phyloP scores from a whole-genome alignment of 2,888 invertebrate species.

The Diarsia mendica region DNA sequence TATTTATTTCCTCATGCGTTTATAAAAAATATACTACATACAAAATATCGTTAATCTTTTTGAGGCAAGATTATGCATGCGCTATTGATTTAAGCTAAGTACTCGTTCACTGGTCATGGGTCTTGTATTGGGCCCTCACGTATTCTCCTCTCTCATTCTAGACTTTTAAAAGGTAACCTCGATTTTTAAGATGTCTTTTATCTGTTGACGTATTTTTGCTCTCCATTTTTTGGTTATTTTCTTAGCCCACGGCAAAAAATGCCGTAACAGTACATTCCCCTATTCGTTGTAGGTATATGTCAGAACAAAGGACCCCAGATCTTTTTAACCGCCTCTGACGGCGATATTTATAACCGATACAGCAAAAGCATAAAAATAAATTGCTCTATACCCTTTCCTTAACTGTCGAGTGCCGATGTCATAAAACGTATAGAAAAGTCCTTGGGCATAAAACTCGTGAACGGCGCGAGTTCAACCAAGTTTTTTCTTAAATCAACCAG shows the following conservation, averaged over 20 bases:
- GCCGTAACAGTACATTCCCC: neutral
- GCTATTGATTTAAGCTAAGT: too few relatives aligned
- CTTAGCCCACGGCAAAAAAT: neutral
- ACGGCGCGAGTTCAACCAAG: conserved; percentile 46
- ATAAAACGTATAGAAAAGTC: conserved; percentile 59
- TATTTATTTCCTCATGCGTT: too few relatives aligned
- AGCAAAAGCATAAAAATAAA: conserved; percentile 61
- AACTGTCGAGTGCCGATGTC: conserved; percentile 53
- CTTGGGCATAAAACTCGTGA: conserved; percentile 61
- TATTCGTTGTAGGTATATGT: neutral
- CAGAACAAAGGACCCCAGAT: conserved; percentile 29
- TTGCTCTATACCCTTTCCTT: conserved; percentile 56
- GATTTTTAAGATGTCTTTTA: too few relatives aligned
- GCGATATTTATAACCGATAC: conserved; percentile 57
- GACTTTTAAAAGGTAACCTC: too few relatives aligned
- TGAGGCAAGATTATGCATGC: too few relatives aligned
- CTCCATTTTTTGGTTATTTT: too few relatives aligned
- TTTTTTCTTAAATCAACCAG: conserved; percentile 63
- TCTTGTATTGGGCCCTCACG: too few relatives aligned
- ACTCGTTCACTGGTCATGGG: too few relatives aligned
- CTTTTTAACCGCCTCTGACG: conserved; percentile 48
- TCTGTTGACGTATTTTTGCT: too few relatives aligned
- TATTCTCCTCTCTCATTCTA: too few relatives aligned
- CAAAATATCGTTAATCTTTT: too few relatives aligned
- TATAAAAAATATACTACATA: too few relatives aligned